These are phyloP conservation scores for Oryzias sinensis DNA, from an alignment of 2,797 vertebrate genomes.

Conservation along the genomic window DNA sequence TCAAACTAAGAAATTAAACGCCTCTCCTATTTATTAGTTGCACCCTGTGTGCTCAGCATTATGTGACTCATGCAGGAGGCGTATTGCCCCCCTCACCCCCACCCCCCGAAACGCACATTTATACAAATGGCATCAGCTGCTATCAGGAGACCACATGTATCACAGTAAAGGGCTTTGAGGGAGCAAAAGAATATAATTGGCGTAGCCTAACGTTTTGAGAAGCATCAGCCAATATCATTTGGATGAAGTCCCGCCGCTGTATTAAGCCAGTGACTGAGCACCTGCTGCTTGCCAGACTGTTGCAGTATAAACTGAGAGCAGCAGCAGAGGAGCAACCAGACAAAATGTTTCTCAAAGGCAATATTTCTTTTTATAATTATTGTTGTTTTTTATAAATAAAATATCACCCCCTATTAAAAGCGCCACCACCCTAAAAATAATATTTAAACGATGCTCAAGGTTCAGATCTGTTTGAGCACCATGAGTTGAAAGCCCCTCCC, in stretches of 20 bases:
- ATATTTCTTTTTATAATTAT: too few relatives aligned
- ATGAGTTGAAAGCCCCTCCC: constrained; percentile 26
- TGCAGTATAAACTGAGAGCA: constrained; percentile 67
- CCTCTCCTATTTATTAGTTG: constrained; percentile 20
- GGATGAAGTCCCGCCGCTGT: constrained; percentile 64
- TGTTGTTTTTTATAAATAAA: too few relatives aligned
- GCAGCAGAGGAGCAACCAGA: constrained; percentile 35
- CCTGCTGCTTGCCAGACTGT: constrained; percentile 77
- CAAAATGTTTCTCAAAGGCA: constrained; percentile 19
- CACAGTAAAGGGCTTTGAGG: constrained; percentile 39
- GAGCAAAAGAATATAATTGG: constrained; percentile 46
- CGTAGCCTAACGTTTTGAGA: constrained; percentile 33
- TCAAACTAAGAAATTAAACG: constrained; percentile 13
- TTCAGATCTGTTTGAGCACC: constrained; percentile 2
- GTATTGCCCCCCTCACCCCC: constrained; percentile 6
- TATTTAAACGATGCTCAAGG: constrained; percentile 5
- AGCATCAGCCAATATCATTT: constrained; percentile 61
- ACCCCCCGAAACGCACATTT: constrained; percentile 13
- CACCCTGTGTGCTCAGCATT: constrained; percentile 18
- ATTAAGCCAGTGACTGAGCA: constrained; percentile 70
- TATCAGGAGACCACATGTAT: constrained; percentile 35
- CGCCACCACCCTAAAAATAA: too few relatives aligned
- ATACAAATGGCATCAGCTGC: constrained; percentile 51
- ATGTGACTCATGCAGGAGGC: constrained; percentile 31
- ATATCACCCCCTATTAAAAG: too few relatives aligned